These are phyloP conservation scores for Allygus modestus DNA, from an alignment of 2,888 invertebrate species.

Conservation along the genomic window DNA sequence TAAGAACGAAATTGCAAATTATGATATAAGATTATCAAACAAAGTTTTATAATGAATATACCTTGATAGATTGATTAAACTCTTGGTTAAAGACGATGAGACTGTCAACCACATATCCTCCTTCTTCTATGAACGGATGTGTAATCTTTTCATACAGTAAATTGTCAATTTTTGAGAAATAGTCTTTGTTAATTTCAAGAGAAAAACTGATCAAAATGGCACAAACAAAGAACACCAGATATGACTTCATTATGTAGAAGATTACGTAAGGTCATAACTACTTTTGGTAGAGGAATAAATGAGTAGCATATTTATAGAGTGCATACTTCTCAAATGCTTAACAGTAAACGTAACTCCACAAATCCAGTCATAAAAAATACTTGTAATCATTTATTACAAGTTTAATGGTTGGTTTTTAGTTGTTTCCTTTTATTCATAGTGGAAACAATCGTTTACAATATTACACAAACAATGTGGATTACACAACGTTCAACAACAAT, in stretches of 20 bases:
- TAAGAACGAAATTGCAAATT: no score
- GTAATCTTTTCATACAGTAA: conserved; percentile 36
- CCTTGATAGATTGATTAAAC: conserved; percentile 34
- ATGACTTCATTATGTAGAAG: neutral
- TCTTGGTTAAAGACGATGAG: conserved; percentile 7
- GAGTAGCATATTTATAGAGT: neutral
- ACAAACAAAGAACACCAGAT: conserved; percentile 19
- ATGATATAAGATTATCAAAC: no score
- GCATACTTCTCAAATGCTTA: neutral
- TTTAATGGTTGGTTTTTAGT: no score
- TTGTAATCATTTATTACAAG: no score
- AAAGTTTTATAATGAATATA: neutral
- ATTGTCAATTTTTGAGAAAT: conserved; percentile 26
- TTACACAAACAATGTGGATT: no score
- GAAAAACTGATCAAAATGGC: conserved; percentile 1
- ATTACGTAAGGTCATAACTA: neutral
- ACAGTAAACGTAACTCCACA: neutral
- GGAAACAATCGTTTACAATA: no score
- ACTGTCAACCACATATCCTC: neutral
- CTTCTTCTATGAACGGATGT: conserved; percentile 21
- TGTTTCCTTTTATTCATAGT: no score
- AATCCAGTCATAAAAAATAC: no score
- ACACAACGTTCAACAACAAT: no score
- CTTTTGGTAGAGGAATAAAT: neutral
- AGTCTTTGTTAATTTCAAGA: conserved; percentile 22